phyloP scores from a whole-genome alignment of 2,888 invertebrate genomes.

The Serrognathus titanus region DNA sequence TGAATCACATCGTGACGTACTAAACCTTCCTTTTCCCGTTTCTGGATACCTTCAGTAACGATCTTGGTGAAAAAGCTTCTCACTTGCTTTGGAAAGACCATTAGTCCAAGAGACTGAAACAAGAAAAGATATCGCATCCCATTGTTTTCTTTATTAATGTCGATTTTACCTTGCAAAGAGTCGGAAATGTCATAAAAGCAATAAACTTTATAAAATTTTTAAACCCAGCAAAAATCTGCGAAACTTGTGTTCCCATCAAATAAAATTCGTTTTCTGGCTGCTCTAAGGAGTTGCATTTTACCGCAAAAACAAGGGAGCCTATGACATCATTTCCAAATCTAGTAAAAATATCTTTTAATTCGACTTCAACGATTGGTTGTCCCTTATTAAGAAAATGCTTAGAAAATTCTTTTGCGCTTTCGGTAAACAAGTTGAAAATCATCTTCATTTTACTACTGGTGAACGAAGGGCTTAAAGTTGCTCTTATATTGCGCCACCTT shows the following conservation, averaged over 20 bases:
- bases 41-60: conserved; percentile 17
- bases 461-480: conserved; percentile 49
- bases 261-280: conserved; percentile 54
- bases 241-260: conserved; percentile 48
- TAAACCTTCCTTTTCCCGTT: conserved; percentile 18
- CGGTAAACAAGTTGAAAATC: conserved; percentile 47
- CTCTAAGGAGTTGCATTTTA: conserved; percentile 52
- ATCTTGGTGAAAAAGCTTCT: conserved; percentile 21
- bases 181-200: conserved; percentile 5
- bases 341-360: conserved; percentile 50
- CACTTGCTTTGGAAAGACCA: conserved; percentile 8
- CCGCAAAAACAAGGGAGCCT: conserved; percentile 51
- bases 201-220: conserved; percentile 8
- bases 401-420: conserved; percentile 33
- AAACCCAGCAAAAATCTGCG: conserved; percentile 26
- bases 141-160: no score
- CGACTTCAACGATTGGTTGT: conserved; percentile 38
- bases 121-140: neutral
- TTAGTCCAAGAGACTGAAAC: neutral
- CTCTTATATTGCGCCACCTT: conserved; percentile 45
- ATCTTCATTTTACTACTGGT: conserved; percentile 51
- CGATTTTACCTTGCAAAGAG: conserved; percentile 10
- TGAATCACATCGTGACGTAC: conserved; percentile 48
- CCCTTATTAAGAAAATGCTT: conserved; percentile 24
- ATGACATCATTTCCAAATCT: conserved; percentile 53